phyloP scores from a whole-genome alignment of 1,140 invertebrate genomes.

The Solenopsis fugax region DNA sequence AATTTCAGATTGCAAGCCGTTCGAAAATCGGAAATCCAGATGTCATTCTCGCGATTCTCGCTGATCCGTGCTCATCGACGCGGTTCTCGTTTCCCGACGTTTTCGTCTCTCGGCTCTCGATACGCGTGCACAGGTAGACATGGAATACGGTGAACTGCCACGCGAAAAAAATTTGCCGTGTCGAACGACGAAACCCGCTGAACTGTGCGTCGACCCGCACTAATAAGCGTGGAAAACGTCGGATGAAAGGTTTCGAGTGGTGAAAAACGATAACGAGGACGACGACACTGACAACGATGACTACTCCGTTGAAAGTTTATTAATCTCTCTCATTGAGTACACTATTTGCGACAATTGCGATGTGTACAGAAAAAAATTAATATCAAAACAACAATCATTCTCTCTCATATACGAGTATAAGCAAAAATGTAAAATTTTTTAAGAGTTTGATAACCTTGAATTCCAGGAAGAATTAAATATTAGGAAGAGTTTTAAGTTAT shows the following conservation, averaged over 20 bases:
- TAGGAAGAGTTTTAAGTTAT: no score
- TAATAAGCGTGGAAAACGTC: constrained; percentile 60
- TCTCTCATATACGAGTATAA: no score
- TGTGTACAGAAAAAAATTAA: not conserved
- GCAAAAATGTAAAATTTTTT: no score
- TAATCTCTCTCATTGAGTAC: constrained; percentile 26
- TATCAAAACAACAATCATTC: no score
- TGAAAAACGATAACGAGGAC: constrained; percentile 33
- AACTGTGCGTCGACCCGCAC: constrained; percentile 31
- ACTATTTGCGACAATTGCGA: constrained; percentile 27
- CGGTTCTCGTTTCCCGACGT: constrained; percentile 11
- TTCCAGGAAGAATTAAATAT: no score
- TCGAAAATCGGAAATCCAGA: not conserved
- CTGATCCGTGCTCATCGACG: constrained; percentile 45
- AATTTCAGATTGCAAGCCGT: not conserved
- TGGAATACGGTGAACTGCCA: not conserved
- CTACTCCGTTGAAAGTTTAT: constrained; percentile 32
- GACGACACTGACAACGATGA: not conserved
- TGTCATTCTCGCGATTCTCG: constrained; percentile 53
- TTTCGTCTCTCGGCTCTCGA: constrained; percentile 21
- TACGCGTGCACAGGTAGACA: not conserved
- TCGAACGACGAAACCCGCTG: constrained; percentile 47
- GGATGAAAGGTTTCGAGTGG: constrained; percentile 47
- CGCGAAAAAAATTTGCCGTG: constrained; percentile 32
- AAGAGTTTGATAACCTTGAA: no score